Conservation (phyloP, 2,113 vertebrate genomes). For the Erinaceus europaeus region DNA sequence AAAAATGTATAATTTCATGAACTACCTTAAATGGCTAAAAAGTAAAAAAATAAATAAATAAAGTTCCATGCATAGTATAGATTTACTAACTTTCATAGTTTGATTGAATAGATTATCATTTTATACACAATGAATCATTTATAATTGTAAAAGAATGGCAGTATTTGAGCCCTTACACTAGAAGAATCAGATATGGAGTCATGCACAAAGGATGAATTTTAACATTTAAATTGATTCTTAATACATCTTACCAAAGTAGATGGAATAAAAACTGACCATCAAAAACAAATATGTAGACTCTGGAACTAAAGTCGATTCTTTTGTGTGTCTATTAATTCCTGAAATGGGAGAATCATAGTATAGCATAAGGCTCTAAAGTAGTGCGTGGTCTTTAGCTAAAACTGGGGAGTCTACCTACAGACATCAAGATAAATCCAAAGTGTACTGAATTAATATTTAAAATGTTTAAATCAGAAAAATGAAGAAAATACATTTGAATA, state of each 20-base stretch:
- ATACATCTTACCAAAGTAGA: not conserved
- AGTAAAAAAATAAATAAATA: conserved; percentile 26
- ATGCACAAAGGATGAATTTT: conserved; percentile 33
- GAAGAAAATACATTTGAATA: conserved; percentile 18
- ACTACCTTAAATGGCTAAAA: not conserved
- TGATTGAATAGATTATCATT: conserved; percentile 22
- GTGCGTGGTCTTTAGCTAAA: not conserved
- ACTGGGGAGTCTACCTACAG: not conserved
- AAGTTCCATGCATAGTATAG: too few relatives aligned
- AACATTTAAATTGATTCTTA: conserved; percentile 14
- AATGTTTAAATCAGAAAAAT: conserved; percentile 24
- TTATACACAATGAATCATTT: not conserved
- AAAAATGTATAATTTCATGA: not conserved
- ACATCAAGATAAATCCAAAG: conserved; percentile 3
- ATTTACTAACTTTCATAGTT: conserved; percentile 45
- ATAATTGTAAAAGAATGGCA: not conserved
- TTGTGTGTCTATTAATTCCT: not conserved
- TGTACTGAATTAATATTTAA: not conserved
- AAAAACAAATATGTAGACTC: conserved; percentile 5
- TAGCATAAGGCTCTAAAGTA: not conserved
- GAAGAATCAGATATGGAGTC: too few relatives aligned
- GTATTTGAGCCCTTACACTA: not conserved
- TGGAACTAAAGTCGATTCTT: not conserved
- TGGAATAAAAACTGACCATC: not conserved
- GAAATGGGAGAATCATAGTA: not conserved